A percentile compares a stretch with the other conserved stretches of the same genome.
Conservation (phyloP, 2,888 invertebrate species). For the Nephrotoma guestfalica region DNA sequence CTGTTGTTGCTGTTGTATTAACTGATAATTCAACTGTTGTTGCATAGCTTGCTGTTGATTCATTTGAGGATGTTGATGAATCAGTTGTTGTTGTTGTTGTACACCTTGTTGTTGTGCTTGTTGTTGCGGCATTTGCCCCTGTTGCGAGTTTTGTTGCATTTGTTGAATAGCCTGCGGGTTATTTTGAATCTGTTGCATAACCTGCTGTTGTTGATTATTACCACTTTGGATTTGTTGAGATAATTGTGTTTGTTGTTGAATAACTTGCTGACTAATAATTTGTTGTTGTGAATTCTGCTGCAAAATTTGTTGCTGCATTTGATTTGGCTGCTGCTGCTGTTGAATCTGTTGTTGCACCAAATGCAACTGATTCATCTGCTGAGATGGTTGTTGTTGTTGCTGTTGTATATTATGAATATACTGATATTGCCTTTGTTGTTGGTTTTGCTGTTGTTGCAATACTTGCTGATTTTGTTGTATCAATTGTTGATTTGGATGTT, state of each 20-base stretch:
- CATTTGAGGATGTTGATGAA: slow-evolving; percentile 20
- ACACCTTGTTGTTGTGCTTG: slow-evolving; percentile 24
- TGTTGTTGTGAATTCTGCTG: slow-evolving; percentile 17
- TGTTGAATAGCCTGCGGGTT: slow-evolving; percentile 10
- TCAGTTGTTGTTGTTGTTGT: slow-evolving; percentile 17
- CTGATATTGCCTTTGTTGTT: slow-evolving; percentile 16
- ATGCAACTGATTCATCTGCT: slow-evolving; percentile 19
- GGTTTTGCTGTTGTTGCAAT: slow-evolving; percentile 18
- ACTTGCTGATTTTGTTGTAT: slow-evolving; percentile 21
- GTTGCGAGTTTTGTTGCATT: slow-evolving; percentile 19
- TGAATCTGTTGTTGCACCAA: slow-evolving; percentile 18
- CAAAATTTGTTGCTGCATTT: slow-evolving; percentile 21
- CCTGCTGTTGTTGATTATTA: slow-evolving; percentile 17
- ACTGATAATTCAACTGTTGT: slow-evolving; percentile 14
- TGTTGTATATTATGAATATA: slow-evolving; percentile 7
- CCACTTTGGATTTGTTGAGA: slow-evolving; percentile 21
- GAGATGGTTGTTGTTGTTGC: slow-evolving; percentile 13
- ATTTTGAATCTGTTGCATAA: slow-evolving; percentile 11
- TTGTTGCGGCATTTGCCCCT: slow-evolving; percentile 18
- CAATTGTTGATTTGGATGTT: slow-evolving; percentile 15
- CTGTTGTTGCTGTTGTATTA: slow-evolving; percentile 10
- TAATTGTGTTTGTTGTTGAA: slow-evolving; percentile 18
- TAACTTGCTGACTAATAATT: slow-evolving; percentile 18
- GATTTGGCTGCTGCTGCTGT: slow-evolving; percentile 20
- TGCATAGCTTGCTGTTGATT: slow-evolving; percentile 22